phyloP scores from a whole-genome alignment of 2,797 vertebrate genomes.

The Tokudaia tokunoshimensis region DNA sequence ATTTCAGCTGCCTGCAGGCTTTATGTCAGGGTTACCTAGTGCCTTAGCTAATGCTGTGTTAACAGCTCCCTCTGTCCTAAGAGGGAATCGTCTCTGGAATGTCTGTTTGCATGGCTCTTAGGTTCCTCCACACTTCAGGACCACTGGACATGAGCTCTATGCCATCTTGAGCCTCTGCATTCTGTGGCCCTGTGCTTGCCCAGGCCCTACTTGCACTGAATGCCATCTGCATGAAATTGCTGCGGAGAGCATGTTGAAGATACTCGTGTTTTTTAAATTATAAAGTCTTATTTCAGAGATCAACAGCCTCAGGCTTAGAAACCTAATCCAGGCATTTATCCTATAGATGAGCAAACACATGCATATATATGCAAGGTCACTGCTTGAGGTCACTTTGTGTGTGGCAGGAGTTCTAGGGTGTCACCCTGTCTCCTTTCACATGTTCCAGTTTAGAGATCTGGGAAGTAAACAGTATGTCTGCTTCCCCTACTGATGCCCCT shows the following conservation, averaged over 20 bases:
- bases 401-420: not conserved
- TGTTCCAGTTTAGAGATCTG: not conserved
- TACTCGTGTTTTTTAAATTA: not conserved
- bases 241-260: fast-evolving
- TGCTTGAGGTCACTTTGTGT: not conserved
- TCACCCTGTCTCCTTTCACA: not conserved
- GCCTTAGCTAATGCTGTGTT: not conserved
- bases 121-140: not conserved
- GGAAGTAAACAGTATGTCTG: not conserved
- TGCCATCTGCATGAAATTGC: not conserved
- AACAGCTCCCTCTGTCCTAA: not conserved
- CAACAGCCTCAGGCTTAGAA: not conserved
- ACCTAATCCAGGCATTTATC: too few species aligned
- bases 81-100: not conserved
- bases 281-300: not conserved
- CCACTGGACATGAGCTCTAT: not conserved
- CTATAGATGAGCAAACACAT: not conserved
- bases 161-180: not conserved
- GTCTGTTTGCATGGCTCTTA: not conserved
- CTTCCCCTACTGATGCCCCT: not conserved
- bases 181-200: not conserved
- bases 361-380: not conserved
- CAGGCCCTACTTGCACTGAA: not conserved
- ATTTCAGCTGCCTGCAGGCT: not conserved
- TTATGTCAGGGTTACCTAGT: not conserved